Evolutionary conservation across 2,113 vertebrate species (phyloP).

Genomic region (Nothoprocta pentlandii): DNA sequence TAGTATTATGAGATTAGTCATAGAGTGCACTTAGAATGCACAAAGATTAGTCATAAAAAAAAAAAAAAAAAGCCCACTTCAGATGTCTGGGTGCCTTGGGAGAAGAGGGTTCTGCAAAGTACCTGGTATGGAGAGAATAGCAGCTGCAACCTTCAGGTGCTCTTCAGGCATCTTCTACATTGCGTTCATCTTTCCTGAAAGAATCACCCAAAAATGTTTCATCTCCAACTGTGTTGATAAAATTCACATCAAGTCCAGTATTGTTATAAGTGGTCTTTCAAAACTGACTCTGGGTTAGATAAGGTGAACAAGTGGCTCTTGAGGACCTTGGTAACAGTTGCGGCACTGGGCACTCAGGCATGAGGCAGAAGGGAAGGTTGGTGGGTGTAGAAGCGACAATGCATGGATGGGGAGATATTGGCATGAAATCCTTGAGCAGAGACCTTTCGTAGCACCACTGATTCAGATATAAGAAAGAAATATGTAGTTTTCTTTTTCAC

Average conservation of each 20-base stretch:
- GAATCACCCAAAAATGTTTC: background rate
- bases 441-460: background rate
- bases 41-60: background rate
- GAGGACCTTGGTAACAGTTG: background rate
- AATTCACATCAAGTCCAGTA: background rate
- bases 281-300: background rate
- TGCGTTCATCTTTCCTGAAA: background rate
- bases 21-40: background rate
- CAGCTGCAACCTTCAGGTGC: background rate
- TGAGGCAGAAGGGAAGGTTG: background rate
- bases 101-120: background rate
- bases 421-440: background rate
- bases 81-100: background rate
- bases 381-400: background rate
- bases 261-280: background rate
- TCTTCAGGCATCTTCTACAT: background rate
- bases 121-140: background rate
- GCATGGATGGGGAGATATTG: background rate
- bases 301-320: background rate
- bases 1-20: constrained; percentile 24
- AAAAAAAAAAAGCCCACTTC: background rate
- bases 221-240: background rate
- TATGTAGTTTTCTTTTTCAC: background rate
- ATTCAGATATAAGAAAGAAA: background rate
- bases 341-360: background rate